Evolutionary conservation across 2,797 vertebrate species (phyloP).

Genomic region (Huso huso): DNA sequence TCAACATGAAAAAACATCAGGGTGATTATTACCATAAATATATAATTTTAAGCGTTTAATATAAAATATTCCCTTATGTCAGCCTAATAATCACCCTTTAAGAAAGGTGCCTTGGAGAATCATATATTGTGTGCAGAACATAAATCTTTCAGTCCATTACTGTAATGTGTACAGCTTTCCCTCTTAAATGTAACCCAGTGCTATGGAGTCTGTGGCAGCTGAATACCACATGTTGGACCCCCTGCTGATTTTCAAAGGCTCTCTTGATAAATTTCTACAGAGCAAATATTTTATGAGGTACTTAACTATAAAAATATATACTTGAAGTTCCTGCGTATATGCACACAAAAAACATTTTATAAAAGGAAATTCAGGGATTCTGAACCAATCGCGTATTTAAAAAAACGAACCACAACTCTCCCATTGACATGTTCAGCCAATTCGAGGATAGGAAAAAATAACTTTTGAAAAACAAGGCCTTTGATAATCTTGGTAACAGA

Average conservation of each 20-base stretch:
- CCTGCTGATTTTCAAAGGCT: slow-evolving; percentile 53
- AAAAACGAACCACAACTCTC: too few relatives aligned
- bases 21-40: slow-evolving; percentile 63
- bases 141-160: slow-evolving; percentile 73
- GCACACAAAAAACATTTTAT: slow-evolving; percentile 21
- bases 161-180: slow-evolving; percentile 56
- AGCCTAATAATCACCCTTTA: slow-evolving; percentile 67
- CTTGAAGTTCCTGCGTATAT: slow-evolving; percentile 34
- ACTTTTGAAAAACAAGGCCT: slow-evolving; percentile 4
- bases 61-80: slow-evolving; percentile 59
- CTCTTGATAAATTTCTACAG: slow-evolving; percentile 64
- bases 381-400: too few relatives aligned
- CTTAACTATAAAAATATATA: slow-evolving; percentile 54
- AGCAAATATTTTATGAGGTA: slow-evolving; percentile 58
- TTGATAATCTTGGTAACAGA: slow-evolving; percentile 31
- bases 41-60: slow-evolving; percentile 60
- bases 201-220: slow-evolving; percentile 55
- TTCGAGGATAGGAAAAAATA: too few relatives aligned
- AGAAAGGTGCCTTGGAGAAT: slow-evolving; percentile 56
- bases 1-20: slow-evolving; percentile 46
- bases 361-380: too few relatives aligned
- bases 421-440: too few relatives aligned
- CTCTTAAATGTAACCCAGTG: slow-evolving; percentile 42
- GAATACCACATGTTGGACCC: slow-evolving; percentile 71
- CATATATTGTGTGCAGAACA: slow-evolving; percentile 43